Conservation (phyloP, 2,888 invertebrate species). For the Campopleginae sp. region DNA sequence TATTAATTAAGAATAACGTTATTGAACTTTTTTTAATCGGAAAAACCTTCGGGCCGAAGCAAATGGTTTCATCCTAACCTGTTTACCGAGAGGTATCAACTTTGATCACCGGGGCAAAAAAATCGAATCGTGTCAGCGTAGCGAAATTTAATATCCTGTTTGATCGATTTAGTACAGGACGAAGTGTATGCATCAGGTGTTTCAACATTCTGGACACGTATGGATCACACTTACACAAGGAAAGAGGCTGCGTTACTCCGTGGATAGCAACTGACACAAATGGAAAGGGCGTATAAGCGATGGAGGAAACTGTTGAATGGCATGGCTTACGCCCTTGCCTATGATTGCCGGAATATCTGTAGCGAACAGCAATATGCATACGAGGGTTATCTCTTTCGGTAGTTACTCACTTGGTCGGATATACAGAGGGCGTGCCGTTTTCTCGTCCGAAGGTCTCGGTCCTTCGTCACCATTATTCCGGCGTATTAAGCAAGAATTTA, state of each 20-base stretch:
- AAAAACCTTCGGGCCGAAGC: neutral
- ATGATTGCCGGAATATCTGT: neutral
- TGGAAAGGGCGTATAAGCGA: neutral
- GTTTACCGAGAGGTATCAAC: constrained; percentile 11
- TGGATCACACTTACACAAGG: constrained; percentile 1
- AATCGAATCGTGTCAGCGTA: constrained; percentile 7
- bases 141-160: constrained; percentile 32
- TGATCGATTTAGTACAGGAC: constrained; percentile 40
- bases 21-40: neutral
- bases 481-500: constrained; percentile 81
- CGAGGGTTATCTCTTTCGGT: constrained; percentile 55
- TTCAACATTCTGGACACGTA: constrained; percentile 35
- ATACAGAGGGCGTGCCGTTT: constrained; percentile 29
- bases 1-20: neutral
- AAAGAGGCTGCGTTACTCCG: constrained; percentile 1
- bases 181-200: constrained; percentile 19
- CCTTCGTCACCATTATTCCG: constrained; percentile 75
- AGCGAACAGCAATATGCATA: constrained; percentile 34
- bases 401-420: constrained; percentile 61
- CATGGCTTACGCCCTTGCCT: constrained; percentile 5
- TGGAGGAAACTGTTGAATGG: neutral
- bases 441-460: constrained; percentile 38
- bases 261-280: neutral
- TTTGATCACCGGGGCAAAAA: constrained; percentile 3
- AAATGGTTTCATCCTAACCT: neutral